Base-by-base conservation (phyloP, 2,888 invertebrate species). In the Parelbella ahira region DNA sequence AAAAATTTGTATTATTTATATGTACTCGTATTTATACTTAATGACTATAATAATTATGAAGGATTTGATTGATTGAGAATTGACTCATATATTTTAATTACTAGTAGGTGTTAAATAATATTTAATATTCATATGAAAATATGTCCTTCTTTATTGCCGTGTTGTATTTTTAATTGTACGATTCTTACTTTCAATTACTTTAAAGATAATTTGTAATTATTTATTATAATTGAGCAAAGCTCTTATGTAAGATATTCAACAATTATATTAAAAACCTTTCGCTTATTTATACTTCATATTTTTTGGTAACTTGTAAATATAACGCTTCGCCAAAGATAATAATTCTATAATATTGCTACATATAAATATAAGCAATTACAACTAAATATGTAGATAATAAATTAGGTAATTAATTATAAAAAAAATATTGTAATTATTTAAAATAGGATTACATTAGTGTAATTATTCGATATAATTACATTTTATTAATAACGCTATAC, bases 311-410 rank as follows among this genome's bases (percentile, higher is more conserved):
- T 51, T 78, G 81, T 81, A 80, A 70, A 79, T 79, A 81, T 56
- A 51, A 54, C 54, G 64, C 68, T 79, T 77, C 67, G 78, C 81
- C 81, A 81, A 81, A 81, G 78, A 72, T 59, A 58, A 54, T n/a
- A n/a, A n/a, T n/a, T n/a, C 49, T 71, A 74, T 62, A 62, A 54
- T 71, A 33, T 69, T 57, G 55, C 50, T n/a, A n/a, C n/a, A n/a
- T 70, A 68, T 69, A 68, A 68, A 68, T 64, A 58, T 54, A 58
- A 60, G 60, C 55, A 28, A 30, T 53, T 43, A 50, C 36, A 49
- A 51, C 52, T 54, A 54, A 48, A 54, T 60, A 53, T 58, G 29
- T 50, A 51, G 27, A 38, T 45, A 44, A 37, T 30, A 39, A 38
- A 37, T 29, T 44, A 39, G 18, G 12, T 43, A 37, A 20, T 29